Percentiles rank a stretch among this genome's conserved stretches.
These are phyloP conservation scores for Chrysocyon brachyurus DNA, from an alignment of 2,797 vertebrate species.

Conservation along the genomic window DNA sequence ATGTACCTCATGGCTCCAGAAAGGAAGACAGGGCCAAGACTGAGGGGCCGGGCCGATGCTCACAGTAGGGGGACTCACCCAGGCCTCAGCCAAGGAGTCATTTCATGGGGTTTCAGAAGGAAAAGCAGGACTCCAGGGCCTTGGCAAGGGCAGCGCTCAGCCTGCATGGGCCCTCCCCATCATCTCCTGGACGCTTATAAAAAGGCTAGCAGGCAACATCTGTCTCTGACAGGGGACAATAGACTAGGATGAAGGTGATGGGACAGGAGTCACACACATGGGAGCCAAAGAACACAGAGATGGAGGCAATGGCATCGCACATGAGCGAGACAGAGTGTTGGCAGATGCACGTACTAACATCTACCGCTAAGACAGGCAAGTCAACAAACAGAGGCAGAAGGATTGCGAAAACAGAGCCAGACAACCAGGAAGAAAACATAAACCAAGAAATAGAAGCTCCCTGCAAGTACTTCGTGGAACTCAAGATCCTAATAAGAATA, in stretches of 20 bases:
- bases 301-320: accelerated
- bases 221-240: not conserved
- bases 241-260: not conserved
- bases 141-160: not conserved
- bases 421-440: not conserved
- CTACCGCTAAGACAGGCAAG: not conserved
- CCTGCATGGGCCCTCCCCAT: accelerated
- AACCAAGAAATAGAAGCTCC: not conserved
- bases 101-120: not conserved
- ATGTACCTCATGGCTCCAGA: not conserved
- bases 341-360: not conserved
- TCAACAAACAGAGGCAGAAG: not conserved
- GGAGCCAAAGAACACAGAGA: not conserved
- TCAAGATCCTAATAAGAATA: not conserved
- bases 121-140: not conserved
- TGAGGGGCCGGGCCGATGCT: not conserved
- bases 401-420: not conserved
- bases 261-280: not conserved
- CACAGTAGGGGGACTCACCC: accelerated
- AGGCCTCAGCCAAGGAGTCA: not conserved
- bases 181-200: not conserved
- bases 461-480: accelerated
- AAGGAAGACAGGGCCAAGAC: not conserved
- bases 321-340: not conserved
- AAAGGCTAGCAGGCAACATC: not conserved